phyloP scores from a whole-genome alignment of 2,888 invertebrate species.

The Spicauda simplicius region DNA sequence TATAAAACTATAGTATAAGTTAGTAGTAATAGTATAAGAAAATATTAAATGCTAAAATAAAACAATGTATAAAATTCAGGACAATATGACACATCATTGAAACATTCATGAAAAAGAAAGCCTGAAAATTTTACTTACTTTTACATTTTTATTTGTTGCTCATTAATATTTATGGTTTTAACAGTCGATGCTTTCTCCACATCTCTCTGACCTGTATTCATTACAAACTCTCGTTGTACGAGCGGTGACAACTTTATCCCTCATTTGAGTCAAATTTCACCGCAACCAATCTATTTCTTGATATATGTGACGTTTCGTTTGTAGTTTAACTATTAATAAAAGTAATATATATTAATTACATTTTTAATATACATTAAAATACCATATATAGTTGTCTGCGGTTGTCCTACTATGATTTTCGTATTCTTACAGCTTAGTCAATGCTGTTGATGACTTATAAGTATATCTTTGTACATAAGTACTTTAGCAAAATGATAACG shows the following conservation, averaged over 20 bases:
- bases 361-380: no score
- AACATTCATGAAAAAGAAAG: slow-evolving; percentile 14
- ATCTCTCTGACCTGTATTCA: slow-evolving; percentile 21
- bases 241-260: slow-evolving; percentile 2
- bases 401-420: no score
- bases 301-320: not conserved
- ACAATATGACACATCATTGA: not conserved
- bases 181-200: slow-evolving; percentile 25
- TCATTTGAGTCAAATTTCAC: slow-evolving; percentile 4
- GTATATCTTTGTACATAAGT: no score
- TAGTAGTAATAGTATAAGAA: no score
- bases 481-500: no score
- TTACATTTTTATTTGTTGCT: slow-evolving; percentile 19
- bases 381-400: no score
- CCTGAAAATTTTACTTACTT: slow-evolving; percentile 25
- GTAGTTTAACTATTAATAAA: not conserved
- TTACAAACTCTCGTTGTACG: slow-evolving; percentile 3
- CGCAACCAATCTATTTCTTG: not conserved
- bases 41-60: no score
- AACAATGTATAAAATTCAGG: no score
- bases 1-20: no score
- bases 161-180: slow-evolving; percentile 31
- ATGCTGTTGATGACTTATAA: no score
- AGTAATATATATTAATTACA: no score
- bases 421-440: no score